Conservation (phyloP, 2,888 invertebrate genomes). For the Venustoraphidia nigricollis region DNA sequence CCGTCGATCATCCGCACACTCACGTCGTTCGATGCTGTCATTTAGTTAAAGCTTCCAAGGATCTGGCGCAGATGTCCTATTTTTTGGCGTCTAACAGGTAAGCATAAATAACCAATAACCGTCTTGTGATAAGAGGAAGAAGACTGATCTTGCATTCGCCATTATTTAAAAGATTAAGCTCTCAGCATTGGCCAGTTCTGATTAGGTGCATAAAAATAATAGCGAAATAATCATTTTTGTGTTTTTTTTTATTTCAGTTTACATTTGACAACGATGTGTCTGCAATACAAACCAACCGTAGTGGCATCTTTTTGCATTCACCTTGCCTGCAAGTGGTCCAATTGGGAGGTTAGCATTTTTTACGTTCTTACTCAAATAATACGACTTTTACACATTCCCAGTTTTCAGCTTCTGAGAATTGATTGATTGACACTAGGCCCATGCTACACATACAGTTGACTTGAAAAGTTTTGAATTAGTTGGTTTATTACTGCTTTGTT, state of each 20-base stretch:
- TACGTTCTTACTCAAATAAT: background rate
- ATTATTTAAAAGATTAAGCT: too few relatives aligned
- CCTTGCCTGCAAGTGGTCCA: conserved; percentile 94
- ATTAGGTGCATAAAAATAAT: background rate
- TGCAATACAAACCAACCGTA: conserved; percentile 89
- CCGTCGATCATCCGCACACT: conserved; percentile 96
- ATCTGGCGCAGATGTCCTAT: conserved; percentile 94
- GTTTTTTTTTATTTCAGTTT: conserved; percentile 52
- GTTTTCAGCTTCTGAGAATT: too few relatives aligned
- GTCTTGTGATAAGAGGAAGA: too few relatives aligned
- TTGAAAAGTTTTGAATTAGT: too few relatives aligned
- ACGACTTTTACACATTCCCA: too few relatives aligned
- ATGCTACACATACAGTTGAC: too few relatives aligned
- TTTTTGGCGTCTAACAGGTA: conserved; percentile 97
- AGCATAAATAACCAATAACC: conserved; percentile 13
- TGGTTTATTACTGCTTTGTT: too few relatives aligned
- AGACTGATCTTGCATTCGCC: too few relatives aligned
- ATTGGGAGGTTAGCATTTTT: conserved; percentile 64
- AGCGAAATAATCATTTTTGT: background rate
- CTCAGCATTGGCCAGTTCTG: too few relatives aligned
- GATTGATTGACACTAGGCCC: too few relatives aligned
- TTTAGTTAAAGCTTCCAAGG: conserved; percentile 65
- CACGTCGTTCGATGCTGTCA: conserved; percentile 61
- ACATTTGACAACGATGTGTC: conserved; percentile 94
- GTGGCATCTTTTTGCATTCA: conserved; percentile 98